These are phyloP conservation scores for Pollachius pollachius DNA, from an alignment of 2,113 vertebrate genomes.

Conservation along the genomic window DNA sequence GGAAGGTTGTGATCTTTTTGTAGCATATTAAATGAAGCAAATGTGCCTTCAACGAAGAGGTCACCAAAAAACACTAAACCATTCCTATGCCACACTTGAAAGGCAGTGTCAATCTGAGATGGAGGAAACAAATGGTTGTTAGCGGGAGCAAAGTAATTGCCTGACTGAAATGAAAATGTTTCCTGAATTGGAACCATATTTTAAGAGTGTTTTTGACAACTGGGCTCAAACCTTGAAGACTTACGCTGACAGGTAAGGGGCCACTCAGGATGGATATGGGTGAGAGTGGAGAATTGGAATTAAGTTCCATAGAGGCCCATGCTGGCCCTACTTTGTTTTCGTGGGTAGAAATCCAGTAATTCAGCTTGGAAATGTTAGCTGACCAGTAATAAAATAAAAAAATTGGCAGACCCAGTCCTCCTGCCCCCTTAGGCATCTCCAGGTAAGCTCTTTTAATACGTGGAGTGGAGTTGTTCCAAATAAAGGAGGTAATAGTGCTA, in stretches of 20 bases:
- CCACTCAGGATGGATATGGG: background rate
- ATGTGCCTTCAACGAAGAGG: background rate
- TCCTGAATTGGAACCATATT: background rate
- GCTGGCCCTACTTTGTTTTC: background rate
- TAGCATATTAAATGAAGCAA: background rate
- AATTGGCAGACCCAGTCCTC: background rate
- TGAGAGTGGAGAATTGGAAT: background rate
- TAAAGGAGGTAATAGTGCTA: slow-evolving; percentile 1
- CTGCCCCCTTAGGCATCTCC: background rate
- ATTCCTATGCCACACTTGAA: background rate
- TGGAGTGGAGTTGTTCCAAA: background rate
- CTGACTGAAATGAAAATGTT: background rate
- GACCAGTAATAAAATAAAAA: slow-evolving; percentile 3
- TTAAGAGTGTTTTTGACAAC: background rate
- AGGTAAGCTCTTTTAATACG: no score
- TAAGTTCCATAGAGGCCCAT: background rate
- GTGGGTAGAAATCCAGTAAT: background rate
- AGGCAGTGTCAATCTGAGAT: no score
- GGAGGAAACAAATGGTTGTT: background rate
- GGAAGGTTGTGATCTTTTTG: background rate
- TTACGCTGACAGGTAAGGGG: background rate
- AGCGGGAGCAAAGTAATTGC: no score
- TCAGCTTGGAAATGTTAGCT: background rate
- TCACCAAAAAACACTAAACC: background rate
- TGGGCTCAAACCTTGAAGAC: background rate